Percentiles rank a stretch among this genome's conserved stretches.
Evolutionary conservation across 37 sponge, comb jelly and placozoan genomes (phyloP).

Genomic region (Halichondria panicea): DNA sequence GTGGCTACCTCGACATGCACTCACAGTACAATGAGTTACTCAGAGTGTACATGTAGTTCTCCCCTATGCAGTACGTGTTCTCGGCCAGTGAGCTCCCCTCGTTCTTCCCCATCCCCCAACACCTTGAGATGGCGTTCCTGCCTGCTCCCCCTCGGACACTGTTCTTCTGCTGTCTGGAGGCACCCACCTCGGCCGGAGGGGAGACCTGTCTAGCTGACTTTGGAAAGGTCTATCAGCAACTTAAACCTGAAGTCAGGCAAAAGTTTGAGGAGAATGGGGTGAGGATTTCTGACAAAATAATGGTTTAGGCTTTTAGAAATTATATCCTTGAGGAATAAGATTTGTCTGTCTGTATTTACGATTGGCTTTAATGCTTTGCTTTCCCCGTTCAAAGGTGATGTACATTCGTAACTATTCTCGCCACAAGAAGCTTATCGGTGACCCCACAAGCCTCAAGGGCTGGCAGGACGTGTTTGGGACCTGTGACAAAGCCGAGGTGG

Average conservation of each 20-base stretch:
- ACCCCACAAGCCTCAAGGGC: conserved; percentile 73
- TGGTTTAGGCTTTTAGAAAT: not conserved
- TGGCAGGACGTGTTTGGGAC: conserved; percentile 75
- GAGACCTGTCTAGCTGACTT: conserved; percentile 79
- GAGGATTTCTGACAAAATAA: not conserved
- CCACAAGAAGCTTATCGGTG: conserved; percentile 27
- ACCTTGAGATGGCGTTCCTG: conserved; percentile 78
- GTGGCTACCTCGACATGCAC: too few relatives aligned
- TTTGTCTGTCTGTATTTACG: not conserved
- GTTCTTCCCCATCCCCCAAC: conserved; percentile 72
- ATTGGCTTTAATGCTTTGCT: not conserved
- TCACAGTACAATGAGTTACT: too few relatives aligned
- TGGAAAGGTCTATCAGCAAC: conserved; percentile 56
- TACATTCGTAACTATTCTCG: conserved; percentile 52
- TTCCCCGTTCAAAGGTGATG: conserved; percentile 49
- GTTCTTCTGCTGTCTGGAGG: conserved; percentile 78
- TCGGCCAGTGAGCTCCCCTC: conserved; percentile 74
- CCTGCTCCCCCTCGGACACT: conserved; percentile 62
- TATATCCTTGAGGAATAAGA: too few relatives aligned
- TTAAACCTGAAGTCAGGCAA: conserved; percentile 53
- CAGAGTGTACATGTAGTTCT: too few relatives aligned
- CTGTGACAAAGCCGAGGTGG: conserved; percentile 46
- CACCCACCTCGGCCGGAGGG: conserved; percentile 65
- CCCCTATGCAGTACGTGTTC: conserved; percentile 71
- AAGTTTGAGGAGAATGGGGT: conserved; percentile 75